phyloP scores from a whole-genome alignment of 2,113 vertebrate genomes.

The Embiotoca jacksoni region DNA sequence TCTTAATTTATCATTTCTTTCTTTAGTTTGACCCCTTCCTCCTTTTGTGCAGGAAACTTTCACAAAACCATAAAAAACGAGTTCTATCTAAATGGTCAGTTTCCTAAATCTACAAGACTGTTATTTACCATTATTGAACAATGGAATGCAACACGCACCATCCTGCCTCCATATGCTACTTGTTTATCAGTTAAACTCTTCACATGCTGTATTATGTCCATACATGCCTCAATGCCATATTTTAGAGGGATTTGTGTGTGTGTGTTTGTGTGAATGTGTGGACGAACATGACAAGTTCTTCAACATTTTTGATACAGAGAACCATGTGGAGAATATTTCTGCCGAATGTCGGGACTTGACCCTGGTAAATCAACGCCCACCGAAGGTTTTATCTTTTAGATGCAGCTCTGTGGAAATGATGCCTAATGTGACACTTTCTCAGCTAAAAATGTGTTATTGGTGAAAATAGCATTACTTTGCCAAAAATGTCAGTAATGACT shows the following conservation, averaged over 20 bases:
- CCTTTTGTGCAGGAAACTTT: background rate
- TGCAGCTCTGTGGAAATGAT: slow-evolving; percentile 1
- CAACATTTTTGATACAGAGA: too few species aligned
- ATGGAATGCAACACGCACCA: background rate
- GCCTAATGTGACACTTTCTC: background rate
- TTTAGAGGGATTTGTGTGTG: too few species aligned
- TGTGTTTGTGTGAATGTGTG: too few species aligned
- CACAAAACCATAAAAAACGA: too few species aligned
- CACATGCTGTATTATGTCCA: background rate
- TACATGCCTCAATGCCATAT: too few species aligned
- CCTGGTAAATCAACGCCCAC: too few species aligned
- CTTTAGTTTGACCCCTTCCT: background rate
- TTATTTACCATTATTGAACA: background rate
- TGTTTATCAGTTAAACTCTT: background rate
- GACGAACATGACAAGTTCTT: too few species aligned
- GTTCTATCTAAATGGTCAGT: background rate
- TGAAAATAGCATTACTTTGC: slow-evolving; percentile 5
- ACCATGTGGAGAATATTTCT: too few species aligned
- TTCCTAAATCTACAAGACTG: background rate
- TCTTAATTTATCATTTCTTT: background rate
- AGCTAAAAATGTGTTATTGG: background rate
- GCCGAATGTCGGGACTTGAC: too few species aligned
- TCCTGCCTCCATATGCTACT: background rate
- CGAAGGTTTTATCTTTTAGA: background rate
- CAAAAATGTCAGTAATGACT: background rate